Evolutionary conservation across 2,113 vertebrate species (phyloP), one percentile per base, ranked within the genome.

Genomic region (Nothobranchius furzeri): DNA sequence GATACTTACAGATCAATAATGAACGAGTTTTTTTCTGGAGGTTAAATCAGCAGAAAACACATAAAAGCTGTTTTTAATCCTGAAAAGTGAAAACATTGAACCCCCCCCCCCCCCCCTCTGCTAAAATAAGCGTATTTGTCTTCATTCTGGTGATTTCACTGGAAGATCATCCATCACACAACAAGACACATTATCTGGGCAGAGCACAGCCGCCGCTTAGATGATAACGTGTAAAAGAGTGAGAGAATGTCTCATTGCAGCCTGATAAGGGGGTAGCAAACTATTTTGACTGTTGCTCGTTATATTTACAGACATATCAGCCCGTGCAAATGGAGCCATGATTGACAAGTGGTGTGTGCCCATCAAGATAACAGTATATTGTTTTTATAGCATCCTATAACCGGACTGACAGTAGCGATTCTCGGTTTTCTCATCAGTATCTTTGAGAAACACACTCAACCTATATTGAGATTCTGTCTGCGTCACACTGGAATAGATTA

Each of bases 251-350:
- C 89, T 89, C 76, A 78, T 60, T 70, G 56, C 52, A 15, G 83
- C 80, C 65, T 42, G 90, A 94, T 93, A 93, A 94, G 85, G 42
- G 17, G 64, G 57, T 11, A 40, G 59, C 48, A 54, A 64, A 69
- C 84, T 75, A 83, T 76, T 87, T 61, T 66, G 85, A 86, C 87
- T 84, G 87, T 87, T 90, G 74, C 75, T 76, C 51, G 43, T 85
- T 88, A 84, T 74, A 87, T 81, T 88, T 80, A 70, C 69, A 75
- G 91, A 92, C 93, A 92, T 92, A 92, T 93, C 93, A 78, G 82
- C 72, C 80, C 55, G 62, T 48, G 56, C 89, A 85, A 91, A 83
- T 80, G 79, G 82, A 87, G 72, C 86, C 75, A 88, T 92, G 92
- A 93, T 87, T 93, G 92, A 82, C 92, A 92, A 79, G 85, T 86